These are phyloP conservation scores for Zoanthus solanderi DNA, from an alignment of 92 coral and sea anemone species.

Conservation along the genomic window DNA sequence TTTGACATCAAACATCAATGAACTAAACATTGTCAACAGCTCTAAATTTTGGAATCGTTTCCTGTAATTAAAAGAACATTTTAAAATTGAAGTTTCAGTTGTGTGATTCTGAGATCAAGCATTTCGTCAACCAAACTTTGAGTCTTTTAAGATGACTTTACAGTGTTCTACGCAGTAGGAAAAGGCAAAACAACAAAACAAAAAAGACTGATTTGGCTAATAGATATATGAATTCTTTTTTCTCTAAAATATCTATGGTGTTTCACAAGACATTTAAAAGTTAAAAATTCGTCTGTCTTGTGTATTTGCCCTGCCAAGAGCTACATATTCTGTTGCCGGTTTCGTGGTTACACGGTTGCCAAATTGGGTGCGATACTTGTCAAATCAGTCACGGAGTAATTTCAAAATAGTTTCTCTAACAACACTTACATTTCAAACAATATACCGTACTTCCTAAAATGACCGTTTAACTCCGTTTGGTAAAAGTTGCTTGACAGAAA, in stretches of 20 bases:
- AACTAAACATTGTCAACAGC: neutral
- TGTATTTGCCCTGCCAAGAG: neutral
- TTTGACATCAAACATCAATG: neutral
- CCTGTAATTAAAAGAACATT: neutral
- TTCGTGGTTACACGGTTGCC: neutral
- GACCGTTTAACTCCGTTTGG: too few species aligned
- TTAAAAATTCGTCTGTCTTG: neutral
- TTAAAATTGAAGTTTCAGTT: neutral
- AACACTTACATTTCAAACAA: too few species aligned
- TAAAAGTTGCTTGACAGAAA: too few species aligned
- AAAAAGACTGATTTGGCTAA: too few species aligned
- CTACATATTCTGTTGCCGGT: neutral
- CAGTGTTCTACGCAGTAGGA: neutral
- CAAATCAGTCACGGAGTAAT: neutral
- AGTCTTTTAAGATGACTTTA: neutral
- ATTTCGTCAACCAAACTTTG: neutral
- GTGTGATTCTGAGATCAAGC: slow-evolving; percentile 1
- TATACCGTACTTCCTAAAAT: too few species aligned
- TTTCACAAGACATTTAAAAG: neutral
- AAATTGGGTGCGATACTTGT: neutral
- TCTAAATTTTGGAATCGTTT: neutral
- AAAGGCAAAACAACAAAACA: neutral
- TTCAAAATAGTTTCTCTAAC: neutral
- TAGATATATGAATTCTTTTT: too few species aligned
- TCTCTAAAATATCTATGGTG: neutral